Base-by-base conservation (phyloP, 2,888 invertebrate genomes). In the Aleiodes alternator region DNA sequence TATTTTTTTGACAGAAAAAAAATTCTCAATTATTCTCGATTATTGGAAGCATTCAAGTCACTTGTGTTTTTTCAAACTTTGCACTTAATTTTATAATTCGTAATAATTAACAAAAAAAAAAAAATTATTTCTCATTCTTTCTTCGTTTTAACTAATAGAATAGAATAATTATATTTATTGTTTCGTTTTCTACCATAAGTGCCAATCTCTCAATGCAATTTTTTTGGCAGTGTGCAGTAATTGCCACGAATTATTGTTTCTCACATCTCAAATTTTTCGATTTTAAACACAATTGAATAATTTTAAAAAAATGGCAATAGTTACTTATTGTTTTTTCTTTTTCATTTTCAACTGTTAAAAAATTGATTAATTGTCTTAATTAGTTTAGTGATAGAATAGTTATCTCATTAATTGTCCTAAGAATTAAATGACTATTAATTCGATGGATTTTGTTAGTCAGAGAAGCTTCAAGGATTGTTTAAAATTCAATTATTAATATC, bases 11-110 rank as follows among this genome's bases (percentile, higher is more conserved):
- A 29, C 56, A 29, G 56, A 23, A 23, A 56, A 56, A 56, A 23
- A 56, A 56, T 56, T 7, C 11, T 56, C 16, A 56, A 56, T 56
- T 56, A 56, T 56, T 14, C 23, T 56, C 29, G 29, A 57, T 57
- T 31, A 57, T 16, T 57, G 57, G 57, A 57, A 57, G 57, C 57
- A 57, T 57, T 31, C 29, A 57, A 57, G 57, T 57, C 57, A 57
- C 57, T 57, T 57, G 57, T 57, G 57, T 57, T 57, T 57, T 57
- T 12, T 57, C 31, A 57, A 57, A 57, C 57, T 12, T 57, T 57
- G 29, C 57, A 57, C 31, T 31, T 12, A 57, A 57, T 57, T 57
- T 57, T 12, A 57, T 31, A 12, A 12, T n/a, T 57, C 31, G n/a
- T 29, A 57, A 56, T 56, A 56, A 43, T 23, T 43, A 9, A 56